Evolutionary conservation across 2,888 invertebrate genomes (phyloP).

Genomic region (Blomia tropicalis): DNA sequence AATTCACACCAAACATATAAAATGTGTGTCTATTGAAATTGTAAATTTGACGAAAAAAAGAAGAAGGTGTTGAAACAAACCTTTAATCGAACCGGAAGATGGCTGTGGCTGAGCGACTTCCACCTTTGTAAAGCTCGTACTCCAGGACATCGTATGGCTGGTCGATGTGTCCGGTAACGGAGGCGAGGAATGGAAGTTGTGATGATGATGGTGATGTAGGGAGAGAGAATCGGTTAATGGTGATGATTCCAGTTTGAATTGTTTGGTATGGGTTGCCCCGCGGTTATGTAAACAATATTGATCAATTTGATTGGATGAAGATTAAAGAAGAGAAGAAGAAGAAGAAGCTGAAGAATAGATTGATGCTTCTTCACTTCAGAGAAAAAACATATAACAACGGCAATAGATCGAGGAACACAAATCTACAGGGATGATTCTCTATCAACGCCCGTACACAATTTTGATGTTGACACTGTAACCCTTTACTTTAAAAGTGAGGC

Average conservation of each 20-base stretch:
- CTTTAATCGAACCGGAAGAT: constrained; percentile 31
- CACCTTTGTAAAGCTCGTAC: constrained; percentile 30
- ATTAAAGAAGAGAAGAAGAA: neutral
- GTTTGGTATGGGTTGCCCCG: too few species aligned
- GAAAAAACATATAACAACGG: too few species aligned
- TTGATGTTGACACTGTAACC: too few species aligned
- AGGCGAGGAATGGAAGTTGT: constrained; percentile 7
- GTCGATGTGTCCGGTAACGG: neutral
- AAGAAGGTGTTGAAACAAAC: constrained; percentile 25
- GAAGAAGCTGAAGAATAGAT: neutral
- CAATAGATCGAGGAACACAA: too few species aligned
- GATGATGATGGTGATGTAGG: constrained; percentile 5
- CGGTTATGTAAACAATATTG: too few species aligned
- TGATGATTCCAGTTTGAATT: neutral
- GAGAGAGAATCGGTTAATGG: neutral
- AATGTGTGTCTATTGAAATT: too few species aligned
- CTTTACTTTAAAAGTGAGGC: too few species aligned
- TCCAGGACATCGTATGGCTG: constrained; percentile 28
- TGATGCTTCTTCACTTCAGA: too few species aligned
- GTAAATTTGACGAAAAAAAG: too few species aligned
- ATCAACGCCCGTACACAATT: too few species aligned
- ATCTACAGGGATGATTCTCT: too few species aligned
- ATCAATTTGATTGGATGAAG: neutral
- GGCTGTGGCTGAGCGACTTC: constrained; percentile 31
- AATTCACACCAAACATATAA: too few species aligned